Percentiles rank a stretch among this genome's conserved stretches.
Evolutionary conservation across 2,113 vertebrate species (phyloP).

Genomic region (Callipepla californica): DNA sequence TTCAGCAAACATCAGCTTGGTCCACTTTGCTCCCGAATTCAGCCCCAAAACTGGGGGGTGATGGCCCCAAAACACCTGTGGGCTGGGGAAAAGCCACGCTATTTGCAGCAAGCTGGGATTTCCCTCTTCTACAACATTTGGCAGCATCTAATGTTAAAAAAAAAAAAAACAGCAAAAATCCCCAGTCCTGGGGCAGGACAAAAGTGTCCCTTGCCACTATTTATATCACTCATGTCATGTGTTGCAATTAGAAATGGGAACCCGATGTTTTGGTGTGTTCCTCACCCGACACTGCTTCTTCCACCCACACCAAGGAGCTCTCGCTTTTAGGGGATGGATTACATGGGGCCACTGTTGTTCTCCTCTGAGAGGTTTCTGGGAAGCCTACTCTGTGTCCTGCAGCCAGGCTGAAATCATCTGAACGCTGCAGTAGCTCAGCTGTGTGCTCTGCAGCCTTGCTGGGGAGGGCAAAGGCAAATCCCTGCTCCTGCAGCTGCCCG

Average conservation of each 20-base stretch:
- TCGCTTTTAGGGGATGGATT: background rate
- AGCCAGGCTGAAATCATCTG: background rate
- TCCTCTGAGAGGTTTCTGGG: background rate
- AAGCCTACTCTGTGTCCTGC: background rate
- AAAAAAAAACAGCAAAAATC: background rate
- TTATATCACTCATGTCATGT: background rate
- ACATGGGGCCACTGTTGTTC: background rate
- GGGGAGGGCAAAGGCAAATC: accelerated
- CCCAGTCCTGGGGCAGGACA: background rate
- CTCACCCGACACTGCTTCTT: background rate
- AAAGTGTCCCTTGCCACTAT: background rate
- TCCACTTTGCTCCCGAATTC: background rate
- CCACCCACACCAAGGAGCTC: accelerated
- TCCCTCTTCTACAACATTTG: background rate
- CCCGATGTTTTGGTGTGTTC: background rate
- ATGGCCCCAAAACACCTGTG: background rate
- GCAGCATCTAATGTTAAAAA: background rate
- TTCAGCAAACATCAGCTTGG: background rate
- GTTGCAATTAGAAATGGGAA: background rate
- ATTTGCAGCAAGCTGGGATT: background rate
- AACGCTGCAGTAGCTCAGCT: background rate
- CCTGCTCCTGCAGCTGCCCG: background rate
- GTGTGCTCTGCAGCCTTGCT: background rate
- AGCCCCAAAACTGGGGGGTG: background rate
- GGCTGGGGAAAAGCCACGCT: background rate